phyloP scores from a whole-genome alignment of 1,140 invertebrate species.

The Aphis gossypii region DNA sequence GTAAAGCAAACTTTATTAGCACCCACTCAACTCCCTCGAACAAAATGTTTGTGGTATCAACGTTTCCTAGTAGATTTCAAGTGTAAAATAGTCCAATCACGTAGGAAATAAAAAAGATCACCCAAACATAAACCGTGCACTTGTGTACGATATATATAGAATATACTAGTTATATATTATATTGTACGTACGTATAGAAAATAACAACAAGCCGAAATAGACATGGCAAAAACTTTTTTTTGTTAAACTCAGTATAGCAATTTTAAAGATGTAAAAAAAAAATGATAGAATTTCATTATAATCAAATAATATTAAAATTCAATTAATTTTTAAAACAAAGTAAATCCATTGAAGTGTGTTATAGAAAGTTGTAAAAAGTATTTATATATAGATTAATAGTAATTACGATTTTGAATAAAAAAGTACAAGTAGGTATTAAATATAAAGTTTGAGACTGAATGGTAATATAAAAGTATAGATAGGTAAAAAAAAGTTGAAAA shows the following conservation, averaged over 20 bases:
- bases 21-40: not conserved
- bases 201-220: not conserved
- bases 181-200: not conserved
- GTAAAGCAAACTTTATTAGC: not conserved
- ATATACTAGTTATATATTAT: not conserved
- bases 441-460: not conserved
- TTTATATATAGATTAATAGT: not conserved
- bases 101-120: not conserved
- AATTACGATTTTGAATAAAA: not conserved
- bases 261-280: not conserved
- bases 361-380: not conserved
- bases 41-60: not conserved
- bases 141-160: not conserved
- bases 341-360: not conserved
- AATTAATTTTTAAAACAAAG: conserved; percentile 14
- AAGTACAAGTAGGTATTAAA: not conserved
- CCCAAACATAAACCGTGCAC: not conserved
- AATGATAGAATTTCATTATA: not conserved
- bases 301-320: not conserved
- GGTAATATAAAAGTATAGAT: not conserved
- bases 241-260: not conserved
- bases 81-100: not conserved
- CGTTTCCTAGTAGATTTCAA: not conserved
- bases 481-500: not conserved
- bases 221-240: not conserved